Percentiles rank a stretch among this genome's conserved stretches.
These are phyloP conservation scores for Chiloscyllium plagiosum DNA, from an alignment of 2,113 vertebrate species.

Conservation along the genomic window DNA sequence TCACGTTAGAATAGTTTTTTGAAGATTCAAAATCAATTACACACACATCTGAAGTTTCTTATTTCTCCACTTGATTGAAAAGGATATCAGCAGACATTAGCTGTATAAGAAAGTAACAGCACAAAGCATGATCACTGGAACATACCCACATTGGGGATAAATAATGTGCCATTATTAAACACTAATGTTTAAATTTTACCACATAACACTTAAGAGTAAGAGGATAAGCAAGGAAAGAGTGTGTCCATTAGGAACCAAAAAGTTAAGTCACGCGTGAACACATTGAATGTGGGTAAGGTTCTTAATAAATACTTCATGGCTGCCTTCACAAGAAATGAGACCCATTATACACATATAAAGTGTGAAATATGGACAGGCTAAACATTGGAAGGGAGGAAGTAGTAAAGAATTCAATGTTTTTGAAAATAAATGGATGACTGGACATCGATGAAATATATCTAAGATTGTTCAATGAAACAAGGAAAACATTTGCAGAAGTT, in stretches of 20 bases:
- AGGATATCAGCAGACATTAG: neutral
- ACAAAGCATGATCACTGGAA: neutral
- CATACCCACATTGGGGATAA: neutral
- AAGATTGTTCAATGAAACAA: too few relatives aligned
- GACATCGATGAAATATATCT: too few relatives aligned
- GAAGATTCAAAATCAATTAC: neutral
- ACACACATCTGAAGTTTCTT: neutral
- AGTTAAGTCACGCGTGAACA: neutral
- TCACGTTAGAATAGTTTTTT: neutral
- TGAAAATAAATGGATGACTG: too few relatives aligned
- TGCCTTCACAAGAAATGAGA: neutral
- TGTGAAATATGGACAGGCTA: neutral
- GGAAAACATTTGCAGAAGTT: too few relatives aligned
- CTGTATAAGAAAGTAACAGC: neutral
- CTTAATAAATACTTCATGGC: neutral
- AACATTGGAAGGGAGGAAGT: too few relatives aligned
- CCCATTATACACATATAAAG: neutral
- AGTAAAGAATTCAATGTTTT: too few relatives aligned
- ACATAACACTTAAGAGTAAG: neutral
- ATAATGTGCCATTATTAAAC: neutral
- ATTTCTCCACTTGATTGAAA: neutral
- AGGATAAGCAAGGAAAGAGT: neutral
- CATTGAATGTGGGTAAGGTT: neutral
- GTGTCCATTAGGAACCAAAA: neutral
- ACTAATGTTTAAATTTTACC: neutral